Base-by-base conservation (phyloP, 1,140 invertebrate species). In the Spodoptera litura region DNA sequence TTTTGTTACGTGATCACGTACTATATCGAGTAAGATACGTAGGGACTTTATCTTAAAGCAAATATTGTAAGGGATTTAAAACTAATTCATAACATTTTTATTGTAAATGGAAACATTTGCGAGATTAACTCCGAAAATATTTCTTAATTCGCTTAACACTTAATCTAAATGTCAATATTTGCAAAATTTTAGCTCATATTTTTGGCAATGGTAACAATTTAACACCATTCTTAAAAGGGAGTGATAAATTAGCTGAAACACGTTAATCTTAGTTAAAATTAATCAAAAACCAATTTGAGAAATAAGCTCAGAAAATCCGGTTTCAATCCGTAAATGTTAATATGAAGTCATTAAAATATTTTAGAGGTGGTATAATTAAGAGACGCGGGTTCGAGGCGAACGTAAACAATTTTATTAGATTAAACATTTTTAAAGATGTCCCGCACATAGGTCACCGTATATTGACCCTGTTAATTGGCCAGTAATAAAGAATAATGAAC, bases 211-310 rank as follows among this genome's bases (percentile, higher is more conserved):
- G 8, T 70, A 70, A 70, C 11, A 70, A 31, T 25, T 70, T 70
- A 52, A 70, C 66, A 70, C 66, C 66, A n/a, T 70, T n/a, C 66
- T 31, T 70, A 70, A 31, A 70, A 70, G 49, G 66, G n/a, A 66
- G 62, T 66, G 62, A 66, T 66, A 20, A 20, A 66, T 66, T 66
- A 66, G 62, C 20, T 66, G 9, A 49, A 66, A 64, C 62, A 20
- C 15, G 38, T 66, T 20, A 66, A 51, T 44, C 38, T 5, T 38
- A 31, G 38, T 66, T 38, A 9, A 66, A 25, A 70, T 70, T 70
- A 70, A 70, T 70, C 49, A 70, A 70, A 70, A 31, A 15, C 25
- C 66, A 70, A 70, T 70, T 70, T 70, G 52, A 70, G 49, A 49
- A 51, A 52, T 53, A 52, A 20, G 11, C 20, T 12, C 11, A 55